A percentile compares a stretch with the other conserved stretches of the same genome.
These are phyloP conservation scores for Phthorimaea operculella DNA, from an alignment of 1,140 invertebrate genomes.

Conservation along the genomic window DNA sequence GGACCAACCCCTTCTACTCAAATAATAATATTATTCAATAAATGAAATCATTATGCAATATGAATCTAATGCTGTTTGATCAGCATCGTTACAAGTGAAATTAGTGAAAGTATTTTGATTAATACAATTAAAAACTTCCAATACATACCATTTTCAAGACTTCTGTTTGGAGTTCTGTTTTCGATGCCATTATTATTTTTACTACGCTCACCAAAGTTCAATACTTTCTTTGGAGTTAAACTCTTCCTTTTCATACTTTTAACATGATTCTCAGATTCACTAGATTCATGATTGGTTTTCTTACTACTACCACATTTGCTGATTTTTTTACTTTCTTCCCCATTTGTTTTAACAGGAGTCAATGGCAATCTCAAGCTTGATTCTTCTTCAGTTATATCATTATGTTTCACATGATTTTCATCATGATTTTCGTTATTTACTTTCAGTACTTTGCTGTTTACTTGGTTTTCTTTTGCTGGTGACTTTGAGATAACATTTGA, in stretches of 20 bases:
- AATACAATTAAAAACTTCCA: too few species aligned
- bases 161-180: conserved; percentile 18
- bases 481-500: background rate
- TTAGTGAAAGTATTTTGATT: too few species aligned
- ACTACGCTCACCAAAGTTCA: background rate
- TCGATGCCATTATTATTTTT: background rate
- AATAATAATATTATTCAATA: too few species aligned
- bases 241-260: background rate
- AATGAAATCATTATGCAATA: too few species aligned
- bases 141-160: conserved; percentile 17
- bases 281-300: background rate
- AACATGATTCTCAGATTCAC: background rate
- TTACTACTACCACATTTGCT: background rate
- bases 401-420: background rate
- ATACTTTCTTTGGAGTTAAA: background rate
- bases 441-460: background rate
- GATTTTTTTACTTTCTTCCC: background rate
- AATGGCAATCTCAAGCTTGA: background rate
- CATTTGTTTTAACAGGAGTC: background rate
- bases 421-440: background rate
- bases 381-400: background rate
- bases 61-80: too few species aligned
- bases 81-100: too few species aligned
- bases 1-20: too few species aligned
- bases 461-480: background rate